Base-by-base conservation (phyloP, 2,113 vertebrate species). In the Budorcas taxicolor region DNA sequence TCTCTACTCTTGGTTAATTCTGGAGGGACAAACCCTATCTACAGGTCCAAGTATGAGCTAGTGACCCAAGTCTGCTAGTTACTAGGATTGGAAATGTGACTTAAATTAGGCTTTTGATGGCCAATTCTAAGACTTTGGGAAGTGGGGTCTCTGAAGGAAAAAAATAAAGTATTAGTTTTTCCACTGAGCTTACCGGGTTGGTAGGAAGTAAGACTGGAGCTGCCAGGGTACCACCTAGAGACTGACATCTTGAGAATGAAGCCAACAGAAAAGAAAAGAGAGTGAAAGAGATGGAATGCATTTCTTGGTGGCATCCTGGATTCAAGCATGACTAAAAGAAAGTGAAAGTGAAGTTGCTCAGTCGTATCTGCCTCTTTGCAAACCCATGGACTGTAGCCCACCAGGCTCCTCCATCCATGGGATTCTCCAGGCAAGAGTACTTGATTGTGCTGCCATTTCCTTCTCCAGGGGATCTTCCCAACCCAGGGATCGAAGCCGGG, bases 401-500 rank as follows among this genome's bases (percentile, higher is more conserved):
- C 67, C 19, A 71, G 67, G 67, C n/a, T 71, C n/a, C n/a, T 71
- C 64, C 67, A 71, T 12, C n/a, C 67, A 71, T 23, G n/a, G 64
- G 19, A 71, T 71, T 71, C 19, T 71, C n/a, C 67, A 71, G 67
- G 67, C 67, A 36, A 71, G 10, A 40, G 19, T 40, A 71, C 67
- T 40, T 21, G n/a, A 36, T 40, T 71, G 67, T n/a, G 67, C 33
- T 71, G 10, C n/a, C 10, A 71, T 71, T 71, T 40, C 67, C 67
- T 71, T 40, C n/a, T 71, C 67, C 67, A 40, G n/a, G 64, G 19
- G 67, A 40, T 71, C 19, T 40, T 71, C n/a, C n/a, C 5, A 11
- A 71, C n/a, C n/a, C 67, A 71, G 19, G 67, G n/a, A 40, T 71
- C 0, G 0, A 71, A 71, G n/a, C n/a, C 1, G 0, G n/a, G 67